Percentiles rank a stretch among this genome's conserved stretches.
phyloP scores from a whole-genome alignment of 2,797 vertebrate genomes.

The Arnoldichthys spilopterus region DNA sequence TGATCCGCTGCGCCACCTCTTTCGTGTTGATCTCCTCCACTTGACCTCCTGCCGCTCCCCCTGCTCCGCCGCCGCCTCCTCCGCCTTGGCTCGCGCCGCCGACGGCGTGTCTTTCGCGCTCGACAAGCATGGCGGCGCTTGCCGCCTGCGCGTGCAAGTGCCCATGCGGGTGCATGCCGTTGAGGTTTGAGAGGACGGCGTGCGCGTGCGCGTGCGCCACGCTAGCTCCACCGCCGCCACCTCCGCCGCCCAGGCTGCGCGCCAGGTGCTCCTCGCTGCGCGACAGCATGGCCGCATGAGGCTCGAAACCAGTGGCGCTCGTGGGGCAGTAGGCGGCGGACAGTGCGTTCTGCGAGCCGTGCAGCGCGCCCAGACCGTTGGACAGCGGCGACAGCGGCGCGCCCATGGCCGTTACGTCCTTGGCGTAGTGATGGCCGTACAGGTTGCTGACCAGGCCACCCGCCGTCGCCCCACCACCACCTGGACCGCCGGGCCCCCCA shows the following conservation, averaged over 20 bases:
- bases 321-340: slow-evolving; percentile 83
- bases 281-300: slow-evolving; percentile 93
- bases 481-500: neutral
- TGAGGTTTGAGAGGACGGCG: slow-evolving; percentile 88
- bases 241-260: slow-evolving; percentile 81
- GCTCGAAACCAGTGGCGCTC: slow-evolving; percentile 87
- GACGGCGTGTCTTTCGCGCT: slow-evolving; percentile 84
- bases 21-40: slow-evolving; percentile 98
- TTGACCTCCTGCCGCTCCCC: slow-evolving; percentile 81
- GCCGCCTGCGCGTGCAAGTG: slow-evolving; percentile 82
- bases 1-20: slow-evolving; percentile 97
- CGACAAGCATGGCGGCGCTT: slow-evolving; percentile 84
- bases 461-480: neutral
- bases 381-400: slow-evolving; percentile 91
- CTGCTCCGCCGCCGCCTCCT: slow-evolving; percentile 63
- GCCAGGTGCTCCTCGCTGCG: slow-evolving; percentile 90
- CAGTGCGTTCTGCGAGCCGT: slow-evolving; percentile 89
- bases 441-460: slow-evolving; percentile 83
- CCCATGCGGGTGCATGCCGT: slow-evolving; percentile 87
- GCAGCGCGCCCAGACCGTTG: slow-evolving; percentile 89
- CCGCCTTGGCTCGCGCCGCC: slow-evolving; percentile 66
- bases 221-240: neutral
- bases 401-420: slow-evolving; percentile 95
- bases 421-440: slow-evolving; percentile 90
- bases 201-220: slow-evolving; percentile 77